Evolutionary conservation across 2,113 vertebrate species (phyloP), one percentile per base, ranked within the genome.

Genomic region (Grammomys dolichurus): DNA sequence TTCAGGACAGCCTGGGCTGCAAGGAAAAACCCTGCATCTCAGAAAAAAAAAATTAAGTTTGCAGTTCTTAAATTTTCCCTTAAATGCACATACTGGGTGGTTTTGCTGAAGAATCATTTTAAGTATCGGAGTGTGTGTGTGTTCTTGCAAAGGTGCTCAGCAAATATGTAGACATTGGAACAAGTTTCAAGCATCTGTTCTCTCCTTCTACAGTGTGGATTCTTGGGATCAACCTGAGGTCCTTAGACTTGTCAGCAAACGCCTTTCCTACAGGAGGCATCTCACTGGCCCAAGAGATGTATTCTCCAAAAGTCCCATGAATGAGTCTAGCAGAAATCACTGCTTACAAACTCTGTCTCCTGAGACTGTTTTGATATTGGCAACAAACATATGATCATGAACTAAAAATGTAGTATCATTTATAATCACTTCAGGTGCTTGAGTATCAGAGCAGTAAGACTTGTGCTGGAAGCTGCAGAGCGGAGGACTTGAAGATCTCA

Each of bases 361-460:
- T 93, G 70, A 89, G 65, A 20, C 48, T 63, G 56, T 82, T 81
- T 54, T 82, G 67, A 40, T 75, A 80, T 86, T 54, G 65, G 26
- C 31, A 58, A 12, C 73, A 26, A 67, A 78, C 84, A 67, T 86
- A 8, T 22, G 58, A 7, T 40, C 51, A 40, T 33, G 63, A n/a
- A 70, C 40, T 91, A 91, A 75, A 95, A 96, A 70, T 69, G 72
- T 22, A 89, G 2, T 90, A 33, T 40, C 63, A 67, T 43, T 77
- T 82, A 36, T 33, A 93, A 43, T 65, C n/a, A 82, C 51, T 82
- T 84, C 46, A 70, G 77, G 20, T 14, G 60, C 17, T 5, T 88
- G 28, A 1, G 12, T 93, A 14, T 48, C 51, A 87, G 36, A 31
- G 43, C 87, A 56, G 78, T 16, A 90, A 63, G 75, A 56, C 20